phyloP scores from a whole-genome alignment of 2,888 invertebrate species.

The Drosophila neoperkinsi region DNA sequence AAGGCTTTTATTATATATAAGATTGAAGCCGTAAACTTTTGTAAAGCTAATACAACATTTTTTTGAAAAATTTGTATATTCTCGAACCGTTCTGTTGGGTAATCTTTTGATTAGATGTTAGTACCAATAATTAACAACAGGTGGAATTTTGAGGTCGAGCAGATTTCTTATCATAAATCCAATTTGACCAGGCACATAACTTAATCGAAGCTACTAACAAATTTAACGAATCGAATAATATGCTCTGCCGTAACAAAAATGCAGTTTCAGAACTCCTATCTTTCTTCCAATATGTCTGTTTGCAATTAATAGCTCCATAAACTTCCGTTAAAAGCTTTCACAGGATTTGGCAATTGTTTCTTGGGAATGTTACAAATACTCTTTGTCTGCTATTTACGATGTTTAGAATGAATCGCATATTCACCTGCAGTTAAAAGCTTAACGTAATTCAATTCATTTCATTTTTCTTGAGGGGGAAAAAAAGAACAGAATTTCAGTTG shows the following conservation, averaged over 20 bases:
- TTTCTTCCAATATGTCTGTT: neutral
- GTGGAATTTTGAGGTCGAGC: neutral
- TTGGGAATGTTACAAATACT: neutral
- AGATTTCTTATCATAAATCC: neutral
- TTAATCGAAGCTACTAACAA: neutral
- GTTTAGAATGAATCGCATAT: constrained; percentile 8
- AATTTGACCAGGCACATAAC: neutral
- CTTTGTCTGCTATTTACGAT: constrained; percentile 36
- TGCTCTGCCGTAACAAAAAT: neutral
- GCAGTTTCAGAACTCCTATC: no score
- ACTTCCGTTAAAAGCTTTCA: constrained; percentile 3
- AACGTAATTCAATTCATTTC: constrained; percentile 60
- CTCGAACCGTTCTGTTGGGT: neutral
- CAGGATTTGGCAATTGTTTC: constrained; percentile 9
- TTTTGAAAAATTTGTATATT: neutral
- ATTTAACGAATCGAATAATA: neutral
- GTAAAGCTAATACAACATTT: neutral
- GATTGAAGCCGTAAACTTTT: no score
- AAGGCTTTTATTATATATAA: neutral
- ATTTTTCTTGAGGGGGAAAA: constrained; percentile 28
- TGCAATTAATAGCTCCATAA: constrained; percentile 6
- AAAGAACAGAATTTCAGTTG: constrained; percentile 6
- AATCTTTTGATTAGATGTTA: neutral
- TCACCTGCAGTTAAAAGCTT: constrained; percentile 64
- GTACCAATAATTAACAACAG: constrained; percentile 6